Evolutionary conservation across 2,113 vertebrate genomes (phyloP).

Genomic region (Paracanthobrama guichenoti): DNA sequence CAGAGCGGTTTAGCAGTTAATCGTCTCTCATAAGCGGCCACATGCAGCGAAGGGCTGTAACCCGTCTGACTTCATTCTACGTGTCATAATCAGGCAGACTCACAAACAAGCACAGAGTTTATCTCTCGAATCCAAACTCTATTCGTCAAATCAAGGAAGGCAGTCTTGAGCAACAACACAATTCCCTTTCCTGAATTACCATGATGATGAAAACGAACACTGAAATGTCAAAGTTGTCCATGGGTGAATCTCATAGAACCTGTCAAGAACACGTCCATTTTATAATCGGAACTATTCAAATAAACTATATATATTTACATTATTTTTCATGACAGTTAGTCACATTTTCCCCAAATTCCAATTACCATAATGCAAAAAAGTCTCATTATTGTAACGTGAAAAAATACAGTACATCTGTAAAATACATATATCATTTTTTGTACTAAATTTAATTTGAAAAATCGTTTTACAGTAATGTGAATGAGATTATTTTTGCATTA

Average conservation of each 20-base stretch:
- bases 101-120: background rate
- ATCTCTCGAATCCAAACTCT: background rate
- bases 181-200: background rate
- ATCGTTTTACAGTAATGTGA: background rate
- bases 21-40: background rate
- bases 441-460: background rate
- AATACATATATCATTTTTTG: background rate
- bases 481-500: background rate
- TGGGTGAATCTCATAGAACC: background rate
- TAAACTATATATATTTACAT: background rate
- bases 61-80: slow-evolving; percentile 22
- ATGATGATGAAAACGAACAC: background rate
- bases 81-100: background rate
- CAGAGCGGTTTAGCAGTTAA: background rate
- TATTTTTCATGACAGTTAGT: background rate
- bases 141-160: background rate
- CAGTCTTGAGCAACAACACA: background rate
- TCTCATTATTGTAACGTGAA: background rate
- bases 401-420: background rate
- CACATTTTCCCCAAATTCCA: background rate
- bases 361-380: background rate
- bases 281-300: too few species aligned
- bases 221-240: background rate
- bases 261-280: background rate
- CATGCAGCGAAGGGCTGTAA: background rate